Evolutionary conservation across 2,113 vertebrate genomes (phyloP).

Genomic region (Rhinolophus sinicus): DNA sequence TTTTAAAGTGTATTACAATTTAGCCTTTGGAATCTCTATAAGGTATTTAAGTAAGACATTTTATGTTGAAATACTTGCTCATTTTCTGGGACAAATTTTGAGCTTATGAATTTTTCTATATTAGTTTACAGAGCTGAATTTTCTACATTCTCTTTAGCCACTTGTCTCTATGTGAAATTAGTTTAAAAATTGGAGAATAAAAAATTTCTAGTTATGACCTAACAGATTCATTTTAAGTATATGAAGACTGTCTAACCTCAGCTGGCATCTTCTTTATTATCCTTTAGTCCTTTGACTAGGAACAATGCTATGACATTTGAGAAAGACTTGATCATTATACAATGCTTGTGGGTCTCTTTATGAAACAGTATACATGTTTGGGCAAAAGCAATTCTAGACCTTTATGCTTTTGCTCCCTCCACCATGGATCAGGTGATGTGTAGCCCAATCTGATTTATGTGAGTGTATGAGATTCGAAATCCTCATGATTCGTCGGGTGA

Average conservation of each 20-base stretch:
- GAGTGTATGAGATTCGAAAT: background rate
- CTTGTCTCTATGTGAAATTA: background rate
- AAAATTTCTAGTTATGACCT: background rate
- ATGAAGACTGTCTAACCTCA: background rate
- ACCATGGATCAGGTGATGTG: background rate
- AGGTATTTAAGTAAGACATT: background rate
- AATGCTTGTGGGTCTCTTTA: background rate
- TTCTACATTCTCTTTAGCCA: background rate
- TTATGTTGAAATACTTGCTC: conserved; percentile 14
- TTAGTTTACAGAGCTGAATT: conserved; percentile 29
- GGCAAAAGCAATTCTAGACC: background rate
- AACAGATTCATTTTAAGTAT: background rate
- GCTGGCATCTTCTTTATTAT: background rate
- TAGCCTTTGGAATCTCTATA: background rate
- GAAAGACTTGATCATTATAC: background rate
- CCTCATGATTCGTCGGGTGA: background rate
- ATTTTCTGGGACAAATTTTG: background rate
- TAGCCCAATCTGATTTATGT: background rate
- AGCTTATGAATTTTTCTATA: background rate
- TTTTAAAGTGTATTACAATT: background rate
- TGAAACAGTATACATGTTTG: background rate
- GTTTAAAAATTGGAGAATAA: conserved; percentile 35
- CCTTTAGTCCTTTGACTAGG: background rate
- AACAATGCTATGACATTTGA: background rate
- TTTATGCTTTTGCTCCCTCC: background rate